Evolutionary conservation across 2,888 invertebrate species (phyloP), one percentile per base, ranked within the genome.

Genomic region (Punctoribates punctum): DNA sequence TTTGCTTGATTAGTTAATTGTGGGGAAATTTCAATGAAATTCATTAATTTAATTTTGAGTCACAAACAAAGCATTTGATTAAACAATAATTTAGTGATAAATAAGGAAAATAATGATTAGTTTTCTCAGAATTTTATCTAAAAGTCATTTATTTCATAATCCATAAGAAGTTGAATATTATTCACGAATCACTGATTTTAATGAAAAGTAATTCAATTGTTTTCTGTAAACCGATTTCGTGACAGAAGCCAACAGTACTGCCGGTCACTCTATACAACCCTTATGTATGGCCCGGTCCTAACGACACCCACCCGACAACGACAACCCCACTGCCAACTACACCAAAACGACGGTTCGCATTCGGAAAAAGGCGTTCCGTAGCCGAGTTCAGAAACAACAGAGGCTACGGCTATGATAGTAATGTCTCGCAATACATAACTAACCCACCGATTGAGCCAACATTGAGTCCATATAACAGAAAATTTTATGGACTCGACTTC

Each of bases 261-360:
- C 4, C 38, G 46, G 72, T 72, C 42, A 72, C 72, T n/a, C 27
- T 72, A 46, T 72, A 72, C 27, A 48, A 72, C 46, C 72, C 72
- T 1, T 20, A 72, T 11, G 27, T 25, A 20, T 72, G 72, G 72
- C 72, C 72, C 15, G 72, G 72, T 15, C 72, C 72, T 72, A 46
- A 72, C 46, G 72, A 72, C 46, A 72, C 72, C 15, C 46, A 46
- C 27, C 1, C 20, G 9, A 25, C 48, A 23, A 48, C 46, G 3
- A 25, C 72, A 13, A 46, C 25, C 1, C 15, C 72, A 23, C 15
- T 20, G 15, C n/a, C 15, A 34, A 60, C 4, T 20, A 60, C 2
- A 60, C 60, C n/a, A 34, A 67, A 11, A 38, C 13, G 11, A 1
- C 65, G 65, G 1, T 67, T 67, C 34, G 65, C n/a, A 1, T 72